Conservation (phyloP, 37 sponge, comb jelly and placozoan genomes). For the Hexactinellida sp. region DNA sequence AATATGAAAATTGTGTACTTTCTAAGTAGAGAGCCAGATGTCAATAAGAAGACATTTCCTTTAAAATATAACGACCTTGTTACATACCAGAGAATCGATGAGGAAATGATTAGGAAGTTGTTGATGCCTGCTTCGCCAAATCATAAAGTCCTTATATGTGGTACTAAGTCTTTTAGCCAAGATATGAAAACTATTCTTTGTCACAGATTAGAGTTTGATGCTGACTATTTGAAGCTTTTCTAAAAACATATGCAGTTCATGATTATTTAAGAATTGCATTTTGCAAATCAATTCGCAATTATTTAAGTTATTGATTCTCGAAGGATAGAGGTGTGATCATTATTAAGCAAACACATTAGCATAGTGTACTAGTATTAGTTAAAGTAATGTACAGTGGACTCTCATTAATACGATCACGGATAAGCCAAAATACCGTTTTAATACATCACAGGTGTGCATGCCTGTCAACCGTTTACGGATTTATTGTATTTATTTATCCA, state of each 20-base stretch:
- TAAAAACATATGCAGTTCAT: background rate
- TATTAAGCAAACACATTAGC: too few species aligned
- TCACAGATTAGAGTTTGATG: background rate
- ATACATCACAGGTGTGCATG: too few species aligned
- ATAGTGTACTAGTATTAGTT: too few species aligned
- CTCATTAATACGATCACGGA: too few species aligned
- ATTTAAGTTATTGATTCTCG: too few species aligned
- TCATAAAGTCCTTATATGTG: slow-evolving; percentile 39
- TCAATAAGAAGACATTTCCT: background rate
- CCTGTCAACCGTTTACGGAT: too few species aligned
- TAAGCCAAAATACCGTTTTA: too few species aligned
- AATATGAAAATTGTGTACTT: slow-evolving; percentile 39
- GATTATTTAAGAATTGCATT: too few species aligned
- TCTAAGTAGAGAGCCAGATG: slow-evolving; percentile 14
- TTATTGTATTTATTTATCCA: too few species aligned
- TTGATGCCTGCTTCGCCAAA: background rate
- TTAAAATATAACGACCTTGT: slow-evolving; percentile 41
- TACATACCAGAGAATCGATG: slow-evolving; percentile 24
- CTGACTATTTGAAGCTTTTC: background rate
- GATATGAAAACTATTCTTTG: slow-evolving; percentile 33
- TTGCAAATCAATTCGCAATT: too few species aligned
- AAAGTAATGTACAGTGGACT: too few species aligned
- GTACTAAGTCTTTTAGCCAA: slow-evolving; percentile 53
- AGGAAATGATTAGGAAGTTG: slow-evolving; percentile 16
- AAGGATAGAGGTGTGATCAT: too few species aligned